Percentiles rank a stretch among this genome's conserved stretches.
phyloP scores from a whole-genome alignment of 2,797 vertebrate species.

The Mycteria americana region DNA sequence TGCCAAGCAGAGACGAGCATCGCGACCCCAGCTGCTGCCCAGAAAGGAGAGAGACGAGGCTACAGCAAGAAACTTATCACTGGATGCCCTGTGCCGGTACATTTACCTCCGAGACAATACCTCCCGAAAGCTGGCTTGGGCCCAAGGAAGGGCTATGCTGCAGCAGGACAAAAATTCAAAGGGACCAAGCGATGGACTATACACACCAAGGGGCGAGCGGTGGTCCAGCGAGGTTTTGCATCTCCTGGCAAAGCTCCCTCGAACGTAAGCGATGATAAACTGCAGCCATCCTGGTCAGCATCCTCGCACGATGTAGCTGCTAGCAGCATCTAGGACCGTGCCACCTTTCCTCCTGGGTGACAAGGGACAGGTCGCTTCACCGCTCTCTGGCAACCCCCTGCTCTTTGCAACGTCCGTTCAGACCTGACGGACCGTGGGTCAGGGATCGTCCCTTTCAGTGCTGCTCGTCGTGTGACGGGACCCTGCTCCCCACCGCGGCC shows the following conservation, averaged over 20 bases:
- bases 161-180: neutral
- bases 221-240: neutral
- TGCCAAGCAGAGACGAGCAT: neutral
- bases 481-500: neutral
- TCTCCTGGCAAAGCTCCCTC: neutral
- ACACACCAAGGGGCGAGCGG: neutral
- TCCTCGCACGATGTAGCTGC: fast-evolving
- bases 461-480: neutral
- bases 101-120: neutral
- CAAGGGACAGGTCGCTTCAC: neutral
- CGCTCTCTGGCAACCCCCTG: neutral
- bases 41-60: neutral
- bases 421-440: neutral
- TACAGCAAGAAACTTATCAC: neutral
- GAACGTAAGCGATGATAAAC: neutral
- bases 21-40: neutral
- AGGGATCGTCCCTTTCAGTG: neutral
- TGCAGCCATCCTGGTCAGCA: neutral
- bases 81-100: no score
- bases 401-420: neutral
- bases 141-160: neutral
- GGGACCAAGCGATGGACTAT: neutral
- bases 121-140: neutral
- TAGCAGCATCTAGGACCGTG: neutral
- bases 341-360: neutral